Base-by-base conservation (phyloP, 2,113 vertebrate genomes). In the Thymallus thymallus region DNA sequence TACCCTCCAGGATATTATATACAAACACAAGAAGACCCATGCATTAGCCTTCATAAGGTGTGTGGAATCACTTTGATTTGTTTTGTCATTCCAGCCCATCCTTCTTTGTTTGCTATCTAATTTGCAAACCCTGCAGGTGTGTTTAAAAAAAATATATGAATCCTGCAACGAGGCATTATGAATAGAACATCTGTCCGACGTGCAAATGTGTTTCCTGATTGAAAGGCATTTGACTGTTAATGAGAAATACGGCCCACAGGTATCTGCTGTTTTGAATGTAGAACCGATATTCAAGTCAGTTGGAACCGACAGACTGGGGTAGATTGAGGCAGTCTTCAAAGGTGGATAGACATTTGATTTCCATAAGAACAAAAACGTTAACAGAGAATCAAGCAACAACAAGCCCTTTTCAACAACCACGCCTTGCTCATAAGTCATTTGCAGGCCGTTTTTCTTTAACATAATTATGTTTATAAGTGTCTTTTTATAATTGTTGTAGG, bases 141-240 rank as follows among this genome's bases (percentile, higher is more conserved):
- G 63, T 56, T 71, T 61, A 68, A 45, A 67, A 72, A 63, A 72
- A 68, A n/a, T n/a, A 71, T 68, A 75, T 65, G 61, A 62, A 68
- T 24, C 69, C 73, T 68, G 9, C 35, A 61, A 72, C 55, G 74
- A 71, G 72, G 62, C 75, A 46, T 58, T 71, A 45, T 62, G 75
- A 81, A 72, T 74, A 75, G 74, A 74, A 62, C 72, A 62, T 77
- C 79, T 81, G 73, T 71, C 64, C 64, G n/a, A 64, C 24, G 48
- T 68, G 66, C 68, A 70, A 74, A 71, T 58, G 60, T n/a, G 22
- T 64, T 46, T 63, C 35, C 14, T 60, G 68, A 75, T 30, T 61
- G 62, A 68, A 60, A 24, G 55, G 22, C 46, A 23, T 51, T 24
- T 55, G 66, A 71, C 41, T 71, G 62, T 58, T 81, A 74, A 77